Percentiles rank a stretch among this genome's conserved stretches.
Evolutionary conservation across 1,140 invertebrate species (phyloP).

Genomic region (Leptonema lineaticorne): DNA sequence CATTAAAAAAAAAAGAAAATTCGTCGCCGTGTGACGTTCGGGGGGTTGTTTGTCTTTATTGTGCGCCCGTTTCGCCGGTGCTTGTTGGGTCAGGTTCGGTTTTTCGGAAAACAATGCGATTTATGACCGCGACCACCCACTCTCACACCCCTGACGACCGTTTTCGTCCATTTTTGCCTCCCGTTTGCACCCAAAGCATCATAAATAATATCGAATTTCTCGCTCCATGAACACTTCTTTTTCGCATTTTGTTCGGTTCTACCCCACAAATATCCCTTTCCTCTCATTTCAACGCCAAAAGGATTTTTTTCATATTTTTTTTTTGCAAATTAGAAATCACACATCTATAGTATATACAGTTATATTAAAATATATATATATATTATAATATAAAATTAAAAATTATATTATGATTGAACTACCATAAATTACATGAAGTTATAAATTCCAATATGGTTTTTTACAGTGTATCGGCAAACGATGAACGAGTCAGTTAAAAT

Average conservation of each 20-base stretch:
- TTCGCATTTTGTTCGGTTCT: constrained; percentile 1
- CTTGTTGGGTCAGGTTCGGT: constrained; percentile 30
- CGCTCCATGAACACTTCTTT: background rate
- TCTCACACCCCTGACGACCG: background rate
- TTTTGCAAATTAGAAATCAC: background rate
- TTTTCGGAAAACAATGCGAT: constrained; percentile 27
- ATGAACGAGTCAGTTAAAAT: too few species aligned
- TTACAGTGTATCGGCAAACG: too few species aligned
- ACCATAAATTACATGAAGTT: too few species aligned
- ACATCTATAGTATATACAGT: too few species aligned
- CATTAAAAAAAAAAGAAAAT: constrained; percentile 18
- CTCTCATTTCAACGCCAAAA: too few species aligned
- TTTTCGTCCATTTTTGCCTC: background rate
- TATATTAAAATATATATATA: too few species aligned
- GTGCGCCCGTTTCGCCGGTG: background rate
- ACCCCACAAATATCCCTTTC: too few species aligned
- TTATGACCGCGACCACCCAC: constrained; percentile 19
- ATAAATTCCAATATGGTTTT: too few species aligned
- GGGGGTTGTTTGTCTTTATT: constrained; percentile 30
- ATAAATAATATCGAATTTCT: constrained; percentile 30
- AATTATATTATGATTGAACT: background rate
- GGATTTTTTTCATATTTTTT: background rate
- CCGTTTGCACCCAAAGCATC: background rate
- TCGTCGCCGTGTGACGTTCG: constrained; percentile 16
- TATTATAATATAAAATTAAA: background rate